Conservation (phyloP, 1,140 invertebrate species). For the Drosophila athabasca region DNA sequence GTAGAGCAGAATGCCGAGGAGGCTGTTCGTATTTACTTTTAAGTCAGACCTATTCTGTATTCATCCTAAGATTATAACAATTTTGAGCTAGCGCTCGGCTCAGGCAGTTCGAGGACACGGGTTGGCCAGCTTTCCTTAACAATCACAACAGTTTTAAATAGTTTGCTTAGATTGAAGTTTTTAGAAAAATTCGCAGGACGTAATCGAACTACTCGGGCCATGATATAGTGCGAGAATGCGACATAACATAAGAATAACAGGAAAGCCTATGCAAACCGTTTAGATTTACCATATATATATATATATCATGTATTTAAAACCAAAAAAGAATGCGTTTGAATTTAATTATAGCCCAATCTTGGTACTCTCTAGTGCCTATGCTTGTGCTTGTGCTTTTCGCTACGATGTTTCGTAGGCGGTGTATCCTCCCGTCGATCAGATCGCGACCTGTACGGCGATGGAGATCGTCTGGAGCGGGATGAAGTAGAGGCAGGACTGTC, state of each 20-base stretch:
- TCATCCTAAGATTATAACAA: constrained; percentile 46
- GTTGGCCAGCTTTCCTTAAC: constrained; percentile 63
- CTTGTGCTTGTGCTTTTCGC: constrained; percentile 72
- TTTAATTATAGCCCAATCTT: neutral
- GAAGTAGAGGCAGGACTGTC: constrained; percentile 43
- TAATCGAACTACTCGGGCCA: constrained; percentile 50
- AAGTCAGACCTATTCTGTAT: constrained; percentile 64
- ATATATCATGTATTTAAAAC: constrained; percentile 55
- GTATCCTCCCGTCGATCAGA: constrained; percentile 41
- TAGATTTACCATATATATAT: constrained; percentile 45
- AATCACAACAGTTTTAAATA: constrained; percentile 29
- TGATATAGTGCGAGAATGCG: constrained; percentile 29
- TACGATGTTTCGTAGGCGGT: constrained; percentile 51
- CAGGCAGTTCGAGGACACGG: constrained; percentile 18
- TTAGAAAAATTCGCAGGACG: constrained; percentile 67
- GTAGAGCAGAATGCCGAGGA: constrained; percentile 97
- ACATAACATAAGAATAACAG: constrained; percentile 22
- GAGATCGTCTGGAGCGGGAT: constrained; percentile 23
- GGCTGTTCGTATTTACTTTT: constrained; percentile 96
- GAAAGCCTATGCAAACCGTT: constrained; percentile 19
- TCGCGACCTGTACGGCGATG: constrained; percentile 40
- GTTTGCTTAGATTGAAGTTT: constrained; percentile 55
- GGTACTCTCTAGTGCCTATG: constrained; percentile 59
- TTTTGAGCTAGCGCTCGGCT: constrained; percentile 33
- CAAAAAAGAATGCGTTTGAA: constrained; percentile 8